Percentiles rank a stretch among this genome's conserved stretches.
These are phyloP conservation scores for Halictus ligatus DNA, from an alignment of 2,888 invertebrate genomes.

Conservation along the genomic window DNA sequence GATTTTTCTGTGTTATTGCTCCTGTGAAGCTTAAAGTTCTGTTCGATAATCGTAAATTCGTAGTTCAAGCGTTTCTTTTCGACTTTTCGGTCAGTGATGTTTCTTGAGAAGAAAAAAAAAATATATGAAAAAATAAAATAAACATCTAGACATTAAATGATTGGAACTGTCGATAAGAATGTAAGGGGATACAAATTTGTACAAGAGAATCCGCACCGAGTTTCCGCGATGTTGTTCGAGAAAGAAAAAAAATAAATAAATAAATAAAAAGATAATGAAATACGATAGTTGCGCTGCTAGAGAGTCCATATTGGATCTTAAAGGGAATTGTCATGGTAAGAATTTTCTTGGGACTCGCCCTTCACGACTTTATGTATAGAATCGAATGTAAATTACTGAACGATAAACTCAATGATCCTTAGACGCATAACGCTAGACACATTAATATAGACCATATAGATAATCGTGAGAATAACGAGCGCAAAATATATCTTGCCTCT, in stretches of 20 bases:
- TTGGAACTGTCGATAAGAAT: constrained; percentile 29
- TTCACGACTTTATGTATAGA: constrained; percentile 65
- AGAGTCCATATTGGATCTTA: constrained; percentile 44
- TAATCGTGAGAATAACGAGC: constrained; percentile 55
- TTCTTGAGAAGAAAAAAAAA: constrained; percentile 17
- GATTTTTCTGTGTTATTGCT: constrained; percentile 15
- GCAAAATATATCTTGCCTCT: constrained; percentile 60
- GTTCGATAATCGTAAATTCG: constrained; percentile 29
- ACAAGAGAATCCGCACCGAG: constrained; percentile 39
- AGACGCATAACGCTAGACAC: constrained; percentile 62
- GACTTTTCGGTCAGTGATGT: constrained; percentile 20
- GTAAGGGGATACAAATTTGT: constrained; percentile 29
- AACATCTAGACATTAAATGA: constrained; percentile 26
- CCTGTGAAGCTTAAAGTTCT: constrained; percentile 20
- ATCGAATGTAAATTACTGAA: constrained; percentile 72
- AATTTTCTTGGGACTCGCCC: constrained; percentile 58
- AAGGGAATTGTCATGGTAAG: constrained; percentile 67
- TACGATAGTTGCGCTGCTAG: constrained; percentile 23
- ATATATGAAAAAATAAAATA: background rate
- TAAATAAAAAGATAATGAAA: background rate
- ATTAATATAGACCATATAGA: constrained; percentile 61
- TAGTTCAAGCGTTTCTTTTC: constrained; percentile 28
- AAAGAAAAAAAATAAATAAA: background rate
- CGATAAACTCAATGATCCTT: constrained; percentile 60
- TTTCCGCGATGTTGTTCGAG: constrained; percentile 35